Base-by-base conservation (phyloP, 2,888 invertebrate species). In the Abrostola tripartita region DNA sequence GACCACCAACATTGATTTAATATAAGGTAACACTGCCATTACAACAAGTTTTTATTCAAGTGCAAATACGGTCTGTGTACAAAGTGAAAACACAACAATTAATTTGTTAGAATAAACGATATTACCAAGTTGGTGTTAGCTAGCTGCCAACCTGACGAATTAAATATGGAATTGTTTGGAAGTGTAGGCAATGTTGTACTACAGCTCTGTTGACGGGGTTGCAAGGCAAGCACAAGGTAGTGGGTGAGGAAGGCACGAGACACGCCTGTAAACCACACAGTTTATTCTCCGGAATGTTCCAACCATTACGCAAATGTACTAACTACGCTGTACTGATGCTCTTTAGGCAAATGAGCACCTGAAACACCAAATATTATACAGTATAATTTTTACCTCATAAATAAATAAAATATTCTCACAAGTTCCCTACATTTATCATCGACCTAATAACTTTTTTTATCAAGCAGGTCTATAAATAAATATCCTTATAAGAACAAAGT, bases 1-100 rank as follows among this genome's bases (percentile, higher is more conserved):
- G 84, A 85, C 87, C 85, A 87, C 84, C 88, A 82, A 79, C 84
- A 83, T 78, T 71, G 75, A 76, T 60, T 57, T 38, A 57, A 69
- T 74, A 69, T 74, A 74, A 69, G 70, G 81, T 76, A 70, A 76
- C 71, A 62, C 51, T 74, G 64, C 53, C 65, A 76, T 70, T 68
- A 68, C 55, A 71, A 71, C 69, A 44, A 70, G 76, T 74, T 71
- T 79, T 77, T 64, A 80, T 71, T 71, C 66, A 76, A 71, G 68
- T 71, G 72, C 68, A 8, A 57, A 74, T 56, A 58, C 12, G 52
- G 12, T 37, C 10, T 5, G 49, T 42, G 52, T 66, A 56, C 52
- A 52, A 53, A 50, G 44, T 63, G 63, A 74, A 67, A 74, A 60
- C 52, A 54, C 38, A 67, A 40, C 54, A 42, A 68, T 24, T 42